Conservation (phyloP, 2,113 vertebrate species). For the Atractosteus spatula region DNA sequence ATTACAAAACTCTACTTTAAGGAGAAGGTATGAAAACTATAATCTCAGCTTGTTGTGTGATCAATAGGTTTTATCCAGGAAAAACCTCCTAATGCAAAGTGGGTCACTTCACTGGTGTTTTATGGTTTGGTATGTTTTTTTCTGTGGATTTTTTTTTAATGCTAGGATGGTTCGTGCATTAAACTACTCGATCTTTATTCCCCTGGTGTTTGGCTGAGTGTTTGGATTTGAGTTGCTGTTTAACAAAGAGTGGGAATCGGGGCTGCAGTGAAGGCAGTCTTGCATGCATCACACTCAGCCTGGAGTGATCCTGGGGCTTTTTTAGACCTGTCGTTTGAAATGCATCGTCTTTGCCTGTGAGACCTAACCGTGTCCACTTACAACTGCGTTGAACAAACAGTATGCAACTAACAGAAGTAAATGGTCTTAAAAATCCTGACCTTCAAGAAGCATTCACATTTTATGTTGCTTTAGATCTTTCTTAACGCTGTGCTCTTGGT, state of each 20-base stretch:
- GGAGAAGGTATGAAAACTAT: no score
- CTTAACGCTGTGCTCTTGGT: no score
- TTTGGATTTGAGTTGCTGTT: neutral
- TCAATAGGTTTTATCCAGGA: neutral
- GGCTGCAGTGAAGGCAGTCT: neutral
- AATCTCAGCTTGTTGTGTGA: no score
- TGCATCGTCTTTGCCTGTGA: neutral
- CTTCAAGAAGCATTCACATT: conserved; percentile 7
- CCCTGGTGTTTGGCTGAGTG: neutral
- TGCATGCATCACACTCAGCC: neutral
- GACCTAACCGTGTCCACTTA: neutral
- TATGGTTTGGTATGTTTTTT: conserved; percentile 1
- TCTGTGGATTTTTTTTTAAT: neutral
- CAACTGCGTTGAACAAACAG: conserved; percentile 9
- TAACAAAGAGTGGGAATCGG: neutral
- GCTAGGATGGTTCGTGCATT: neutral
- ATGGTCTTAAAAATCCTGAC: no score
- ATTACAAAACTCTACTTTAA: no score
- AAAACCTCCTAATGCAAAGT: neutral
- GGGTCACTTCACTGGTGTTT: neutral
- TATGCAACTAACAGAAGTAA: neutral
- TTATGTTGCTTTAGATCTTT: neutral
- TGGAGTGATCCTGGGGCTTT: neutral
- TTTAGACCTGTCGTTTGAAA: neutral
- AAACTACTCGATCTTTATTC: neutral